phyloP scores from a whole-genome alignment of 2,113 vertebrate genomes.

The Pelobates fuscus region DNA sequence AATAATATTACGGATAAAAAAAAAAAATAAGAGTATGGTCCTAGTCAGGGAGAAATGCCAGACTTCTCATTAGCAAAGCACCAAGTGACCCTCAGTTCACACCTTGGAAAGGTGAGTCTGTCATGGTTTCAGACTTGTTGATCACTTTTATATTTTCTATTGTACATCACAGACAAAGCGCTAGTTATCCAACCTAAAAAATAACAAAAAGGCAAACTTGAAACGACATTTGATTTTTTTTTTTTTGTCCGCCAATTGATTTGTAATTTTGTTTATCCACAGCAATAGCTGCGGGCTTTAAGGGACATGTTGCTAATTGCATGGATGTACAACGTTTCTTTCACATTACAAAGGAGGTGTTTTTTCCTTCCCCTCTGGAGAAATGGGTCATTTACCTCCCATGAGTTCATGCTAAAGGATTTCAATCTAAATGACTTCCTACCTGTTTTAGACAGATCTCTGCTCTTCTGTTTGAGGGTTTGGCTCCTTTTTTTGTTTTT shows the following conservation, averaged over 20 bases:
- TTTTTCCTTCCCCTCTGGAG: constrained; percentile 17
- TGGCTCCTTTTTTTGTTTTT: background rate
- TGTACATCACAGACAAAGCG: constrained; percentile 2
- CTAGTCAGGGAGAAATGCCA: constrained; percentile 19
- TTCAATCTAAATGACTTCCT: constrained; percentile 42
- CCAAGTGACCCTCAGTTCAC: constrained; percentile 30
- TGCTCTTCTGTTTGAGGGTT: constrained; percentile 10
- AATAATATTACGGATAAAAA: background rate
- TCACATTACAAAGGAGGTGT: background rate
- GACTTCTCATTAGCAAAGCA: constrained; percentile 38
- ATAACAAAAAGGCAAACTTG: background rate
- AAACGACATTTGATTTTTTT: constrained; percentile 2
- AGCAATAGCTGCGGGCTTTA: background rate
- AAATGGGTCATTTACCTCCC: background rate
- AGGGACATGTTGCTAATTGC: constrained; percentile 26
- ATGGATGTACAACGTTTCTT: background rate
- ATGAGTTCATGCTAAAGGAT: constrained; percentile 22
- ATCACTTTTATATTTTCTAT: constrained; percentile 1
- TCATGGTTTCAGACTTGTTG: constrained; percentile 2
- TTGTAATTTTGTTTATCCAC: constrained; percentile 13
- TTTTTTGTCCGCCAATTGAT: background rate
- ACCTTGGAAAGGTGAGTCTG: constrained; percentile 5
- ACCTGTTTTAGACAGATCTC: constrained; percentile 36
- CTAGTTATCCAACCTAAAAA: background rate
- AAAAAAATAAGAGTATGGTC: background rate